Percentiles rank a stretch among this genome's conserved stretches.
These are phyloP conservation scores for Hartigia nigra DNA, from an alignment of 2,888 invertebrate genomes.

Conservation along the genomic window DNA sequence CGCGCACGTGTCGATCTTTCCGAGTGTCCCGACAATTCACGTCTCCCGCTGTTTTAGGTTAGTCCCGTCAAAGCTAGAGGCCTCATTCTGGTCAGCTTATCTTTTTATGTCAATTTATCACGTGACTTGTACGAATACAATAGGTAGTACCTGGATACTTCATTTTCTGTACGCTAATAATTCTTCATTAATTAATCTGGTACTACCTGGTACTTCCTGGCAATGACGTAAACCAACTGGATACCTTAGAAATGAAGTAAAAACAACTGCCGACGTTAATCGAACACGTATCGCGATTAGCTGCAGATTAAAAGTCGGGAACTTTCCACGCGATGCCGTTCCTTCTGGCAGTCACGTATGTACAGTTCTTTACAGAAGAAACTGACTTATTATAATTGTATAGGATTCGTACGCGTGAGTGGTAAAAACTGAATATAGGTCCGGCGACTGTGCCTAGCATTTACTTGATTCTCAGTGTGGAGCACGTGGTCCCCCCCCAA, in stretches of 20 bases:
- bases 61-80: background rate
- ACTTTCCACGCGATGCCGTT: background rate
- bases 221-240: background rate
- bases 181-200: background rate
- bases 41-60: constrained; percentile 8
- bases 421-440: background rate
- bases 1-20: background rate
- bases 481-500: background rate
- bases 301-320: background rate
- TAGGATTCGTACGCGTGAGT: background rate
- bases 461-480: background rate
- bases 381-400: background rate
- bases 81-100: constrained; percentile 36
- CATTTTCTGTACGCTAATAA: background rate
- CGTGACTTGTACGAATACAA: constrained; percentile 20
- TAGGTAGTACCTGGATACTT: background rate
- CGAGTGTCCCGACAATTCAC: background rate
- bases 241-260: background rate
- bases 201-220: background rate
- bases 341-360: background rate
- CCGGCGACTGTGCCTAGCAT: background rate
- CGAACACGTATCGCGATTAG: background rate
- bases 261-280: background rate
- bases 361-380: background rate
- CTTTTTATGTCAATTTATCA: constrained; percentile 34